phyloP scores from a whole-genome alignment of 2,113 vertebrate species.

The Serinus canaria region DNA sequence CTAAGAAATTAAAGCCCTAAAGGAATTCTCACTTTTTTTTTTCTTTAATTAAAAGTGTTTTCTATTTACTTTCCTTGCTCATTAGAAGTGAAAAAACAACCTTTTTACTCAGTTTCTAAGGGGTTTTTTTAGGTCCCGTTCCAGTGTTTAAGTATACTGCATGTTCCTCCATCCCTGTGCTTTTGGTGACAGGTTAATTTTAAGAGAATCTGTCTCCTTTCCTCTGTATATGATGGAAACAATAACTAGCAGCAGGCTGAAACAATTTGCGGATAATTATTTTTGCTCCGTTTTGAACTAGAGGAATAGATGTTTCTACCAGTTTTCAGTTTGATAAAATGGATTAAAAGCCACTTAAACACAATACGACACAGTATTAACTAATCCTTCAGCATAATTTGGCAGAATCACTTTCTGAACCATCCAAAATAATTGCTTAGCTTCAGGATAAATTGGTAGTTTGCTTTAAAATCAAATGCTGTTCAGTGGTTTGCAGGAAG shows the following conservation, averaged over 20 bases:
- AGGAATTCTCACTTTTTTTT: not conserved
- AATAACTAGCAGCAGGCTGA: not conserved
- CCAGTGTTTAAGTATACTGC: not conserved
- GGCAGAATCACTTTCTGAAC: not conserved
- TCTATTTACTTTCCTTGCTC: not conserved
- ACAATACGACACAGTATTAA: not conserved
- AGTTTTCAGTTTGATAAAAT: not conserved
- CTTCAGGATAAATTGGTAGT: not conserved
- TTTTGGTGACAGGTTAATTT: not conserved
- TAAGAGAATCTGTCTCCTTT: not conserved
- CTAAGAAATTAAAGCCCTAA: not conserved
- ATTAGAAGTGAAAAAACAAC: not conserved
- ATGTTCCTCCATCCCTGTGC: not conserved
- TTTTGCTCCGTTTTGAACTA: not conserved
- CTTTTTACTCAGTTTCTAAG: not conserved
- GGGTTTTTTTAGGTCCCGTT: not conserved
- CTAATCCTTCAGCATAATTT: not conserved
- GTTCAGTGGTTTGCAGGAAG: not conserved
- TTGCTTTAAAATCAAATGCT: not conserved
- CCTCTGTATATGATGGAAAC: not conserved
- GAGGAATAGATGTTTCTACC: not conserved
- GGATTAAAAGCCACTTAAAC: not conserved
- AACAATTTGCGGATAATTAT: not conserved
- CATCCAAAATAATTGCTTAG: not conserved
- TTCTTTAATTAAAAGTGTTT: not conserved